phyloP scores from a whole-genome alignment of 2,888 invertebrate species.

The Poecilus cupreus region DNA sequence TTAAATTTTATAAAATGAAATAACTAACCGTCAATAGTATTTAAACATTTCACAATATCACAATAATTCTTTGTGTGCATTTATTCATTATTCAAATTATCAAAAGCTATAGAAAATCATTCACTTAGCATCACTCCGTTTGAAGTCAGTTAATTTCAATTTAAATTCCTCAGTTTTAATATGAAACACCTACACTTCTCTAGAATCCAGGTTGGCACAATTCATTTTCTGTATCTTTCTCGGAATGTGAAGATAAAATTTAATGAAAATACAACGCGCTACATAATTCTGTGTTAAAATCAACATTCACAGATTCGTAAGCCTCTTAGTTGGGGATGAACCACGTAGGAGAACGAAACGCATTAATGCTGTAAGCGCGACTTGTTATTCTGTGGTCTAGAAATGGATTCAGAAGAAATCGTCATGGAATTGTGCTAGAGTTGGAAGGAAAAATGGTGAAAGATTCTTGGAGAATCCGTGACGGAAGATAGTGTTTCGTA shows the following conservation, averaged over 20 bases:
- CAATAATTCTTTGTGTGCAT: not conserved
- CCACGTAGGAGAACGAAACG: slow-evolving; percentile 1
- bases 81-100: not conserved
- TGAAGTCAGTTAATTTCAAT: not conserved
- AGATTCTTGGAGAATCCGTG: not conserved
- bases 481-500: not conserved
- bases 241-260: slow-evolving; percentile 2
- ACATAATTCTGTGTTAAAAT: slow-evolving; percentile 33
- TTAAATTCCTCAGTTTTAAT: slow-evolving; percentile 4
- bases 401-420: slow-evolving; percentile 9
- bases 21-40: not conserved
- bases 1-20: not conserved
- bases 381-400: slow-evolving; percentile 8
- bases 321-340: slow-evolving; percentile 22
- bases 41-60: not conserved
- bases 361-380: slow-evolving; percentile 26
- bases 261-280: slow-evolving; percentile 14
- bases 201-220: not conserved
- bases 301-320: slow-evolving; percentile 25
- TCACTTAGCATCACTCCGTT: not conserved
- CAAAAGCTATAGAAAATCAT: not conserved
- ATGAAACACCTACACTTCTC: not conserved
- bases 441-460: not conserved
- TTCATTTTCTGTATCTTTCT: slow-evolving; percentile 4
- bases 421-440: not conserved